These are phyloP conservation scores for Opisthocomus hoazin DNA, from an alignment of 2,113 vertebrate genomes.

Conservation along the genomic window DNA sequence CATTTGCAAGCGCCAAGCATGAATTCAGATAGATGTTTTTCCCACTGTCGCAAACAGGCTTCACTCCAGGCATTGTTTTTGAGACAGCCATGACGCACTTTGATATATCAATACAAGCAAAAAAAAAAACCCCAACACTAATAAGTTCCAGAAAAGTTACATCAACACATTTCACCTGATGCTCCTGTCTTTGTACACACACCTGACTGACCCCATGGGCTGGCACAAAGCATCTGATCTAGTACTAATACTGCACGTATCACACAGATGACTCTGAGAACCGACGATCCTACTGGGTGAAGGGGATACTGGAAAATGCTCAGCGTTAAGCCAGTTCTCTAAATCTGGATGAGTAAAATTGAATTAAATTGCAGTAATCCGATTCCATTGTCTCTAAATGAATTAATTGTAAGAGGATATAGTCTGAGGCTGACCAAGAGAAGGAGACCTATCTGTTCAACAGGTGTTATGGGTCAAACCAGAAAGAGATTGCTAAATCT, in stretches of 20 bases:
- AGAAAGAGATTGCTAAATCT: neutral
- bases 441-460: neutral
- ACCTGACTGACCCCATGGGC: neutral
- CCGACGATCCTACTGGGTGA: neutral
- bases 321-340: neutral
- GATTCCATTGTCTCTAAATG: neutral
- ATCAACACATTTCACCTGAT: neutral
- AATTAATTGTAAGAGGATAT: neutral
- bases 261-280: neutral
- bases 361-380: neutral
- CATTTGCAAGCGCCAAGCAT: neutral
- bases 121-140: neutral
- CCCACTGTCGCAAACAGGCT: slow-evolving; percentile 41
- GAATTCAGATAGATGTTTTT: slow-evolving; percentile 41
- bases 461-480: slow-evolving; percentile 26
- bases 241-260: neutral
- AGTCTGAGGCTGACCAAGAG: neutral
- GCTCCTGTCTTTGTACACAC: neutral
- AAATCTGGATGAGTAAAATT: neutral
- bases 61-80: slow-evolving; percentile 57
- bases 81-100: slow-evolving; percentile 24
- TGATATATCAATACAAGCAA: neutral
- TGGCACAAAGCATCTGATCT: neutral
- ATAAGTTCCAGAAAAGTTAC: slow-evolving; percentile 24
- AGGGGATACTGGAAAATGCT: neutral